A percentile compares a stretch with the other conserved stretches of the same genome.
Conservation (phyloP, 1,140 invertebrate species). For the Phenacoccus solenopsis region DNA sequence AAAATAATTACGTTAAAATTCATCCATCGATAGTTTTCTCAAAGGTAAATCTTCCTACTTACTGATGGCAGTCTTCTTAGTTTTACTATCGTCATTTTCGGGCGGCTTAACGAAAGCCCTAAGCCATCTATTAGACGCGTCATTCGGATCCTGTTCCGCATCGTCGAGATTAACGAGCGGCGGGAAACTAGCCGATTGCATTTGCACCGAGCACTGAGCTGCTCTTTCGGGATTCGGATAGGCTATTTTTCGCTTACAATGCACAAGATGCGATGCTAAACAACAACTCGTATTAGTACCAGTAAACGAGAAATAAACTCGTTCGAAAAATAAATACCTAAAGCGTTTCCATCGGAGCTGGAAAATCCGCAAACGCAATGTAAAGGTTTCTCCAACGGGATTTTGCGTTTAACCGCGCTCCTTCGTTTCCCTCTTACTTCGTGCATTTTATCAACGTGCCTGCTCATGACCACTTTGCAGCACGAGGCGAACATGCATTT, state of each 20-base stretch:
- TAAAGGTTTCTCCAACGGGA: slow-evolving; percentile 37
- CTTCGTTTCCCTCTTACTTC: neutral
- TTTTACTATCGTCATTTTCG: slow-evolving; percentile 7
- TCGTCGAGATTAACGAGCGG: slow-evolving; percentile 25
- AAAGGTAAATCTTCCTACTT: neutral
- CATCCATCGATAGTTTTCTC: too few relatives aligned
- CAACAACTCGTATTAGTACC: neutral
- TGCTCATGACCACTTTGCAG: neutral
- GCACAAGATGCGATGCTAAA: slow-evolving; percentile 38
- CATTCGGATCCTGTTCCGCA: slow-evolving; percentile 17
- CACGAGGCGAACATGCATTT: neutral
- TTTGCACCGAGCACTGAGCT: slow-evolving; percentile 19
- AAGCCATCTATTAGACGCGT: slow-evolving; percentile 23
- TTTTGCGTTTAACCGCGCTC: neutral
- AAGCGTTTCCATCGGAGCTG: slow-evolving; percentile 45
- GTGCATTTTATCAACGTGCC: neutral
- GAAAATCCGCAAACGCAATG: slow-evolving; percentile 61
- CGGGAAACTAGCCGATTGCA: slow-evolving; percentile 25
- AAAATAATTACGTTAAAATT: neutral
- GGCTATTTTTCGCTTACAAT: slow-evolving; percentile 46
- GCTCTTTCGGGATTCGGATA: slow-evolving; percentile 40
- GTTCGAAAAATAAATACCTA: slow-evolving; percentile 33
- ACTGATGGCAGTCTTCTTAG: neutral
- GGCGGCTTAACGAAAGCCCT: slow-evolving; percentile 21
- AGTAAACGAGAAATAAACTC: too few relatives aligned